These are phyloP conservation scores for Papilio protenor DNA, from an alignment of 2,888 invertebrate genomes.

Conservation along the genomic window DNA sequence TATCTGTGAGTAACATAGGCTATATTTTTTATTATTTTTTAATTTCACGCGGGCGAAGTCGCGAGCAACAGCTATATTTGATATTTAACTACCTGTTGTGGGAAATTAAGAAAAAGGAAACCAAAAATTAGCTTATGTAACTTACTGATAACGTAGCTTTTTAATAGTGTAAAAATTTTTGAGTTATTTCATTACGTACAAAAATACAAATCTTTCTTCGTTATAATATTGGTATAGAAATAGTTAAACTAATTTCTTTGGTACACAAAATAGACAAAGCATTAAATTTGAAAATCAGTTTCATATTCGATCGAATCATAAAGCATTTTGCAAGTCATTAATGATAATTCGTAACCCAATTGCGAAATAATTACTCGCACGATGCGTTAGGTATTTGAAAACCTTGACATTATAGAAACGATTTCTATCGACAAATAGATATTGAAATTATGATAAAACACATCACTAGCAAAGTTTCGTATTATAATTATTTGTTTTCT, in stretches of 20 bases:
- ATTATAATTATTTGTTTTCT: neutral
- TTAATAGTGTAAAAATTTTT: no score
- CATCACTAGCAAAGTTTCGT: neutral
- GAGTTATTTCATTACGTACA: no score
- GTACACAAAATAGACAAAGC: neutral
- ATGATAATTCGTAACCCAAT: neutral
- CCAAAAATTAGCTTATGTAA: no score
- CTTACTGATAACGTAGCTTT: no score
- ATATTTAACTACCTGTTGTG: no score
- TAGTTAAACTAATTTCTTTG: neutral
- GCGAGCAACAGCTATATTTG: no score
- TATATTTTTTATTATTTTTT: no score
- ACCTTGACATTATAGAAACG: slow-evolving; percentile 39
- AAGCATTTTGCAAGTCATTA: slow-evolving; percentile 11
- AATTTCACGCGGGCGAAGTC: no score
- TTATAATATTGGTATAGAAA: neutral
- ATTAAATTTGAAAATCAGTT: slow-evolving; percentile 10
- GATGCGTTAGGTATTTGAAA: slow-evolving; percentile 16
- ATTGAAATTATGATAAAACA: slow-evolving; percentile 1
- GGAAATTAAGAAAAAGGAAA: no score
- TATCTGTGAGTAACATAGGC: no score
- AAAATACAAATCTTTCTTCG: no score
- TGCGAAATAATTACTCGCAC: neutral
- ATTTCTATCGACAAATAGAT: slow-evolving; percentile 34
- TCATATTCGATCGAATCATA: neutral